Percentiles rank a stretch among this genome's conserved stretches.
These are phyloP conservation scores for Hipposideros armiger DNA, from an alignment of 2,113 vertebrate genomes.

Conservation along the genomic window DNA sequence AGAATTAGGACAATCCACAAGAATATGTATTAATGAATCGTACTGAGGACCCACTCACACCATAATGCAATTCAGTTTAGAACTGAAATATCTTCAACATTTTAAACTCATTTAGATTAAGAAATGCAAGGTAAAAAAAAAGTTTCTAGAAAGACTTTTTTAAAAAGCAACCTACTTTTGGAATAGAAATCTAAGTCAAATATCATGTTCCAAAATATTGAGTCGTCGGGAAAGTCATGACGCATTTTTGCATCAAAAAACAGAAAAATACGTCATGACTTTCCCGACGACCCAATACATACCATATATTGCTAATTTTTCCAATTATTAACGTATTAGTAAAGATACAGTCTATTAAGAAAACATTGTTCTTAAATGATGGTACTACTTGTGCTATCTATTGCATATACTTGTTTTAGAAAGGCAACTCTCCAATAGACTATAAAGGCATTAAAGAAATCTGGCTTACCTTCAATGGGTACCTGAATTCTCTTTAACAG, in stretches of 20 bases:
- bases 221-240: too few relatives aligned
- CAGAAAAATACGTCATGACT: too few relatives aligned
- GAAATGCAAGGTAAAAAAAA: conserved; percentile 25
- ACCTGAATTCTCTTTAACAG: conserved; percentile 96
- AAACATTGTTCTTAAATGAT: not conserved
- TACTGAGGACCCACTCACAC: not conserved
- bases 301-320: not conserved
- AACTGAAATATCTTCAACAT: not conserved
- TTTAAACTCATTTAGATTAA: conserved; percentile 37
- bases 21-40: not conserved
- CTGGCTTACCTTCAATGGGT: conserved; percentile 95
- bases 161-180: not conserved
- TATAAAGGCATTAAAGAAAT: conserved; percentile 54
- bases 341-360: not conserved
- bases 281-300: not conserved
- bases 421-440: not conserved
- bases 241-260: too few relatives aligned
- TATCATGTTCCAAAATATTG: not conserved
- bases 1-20: not conserved
- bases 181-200: not conserved
- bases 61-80: not conserved
- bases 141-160: conserved; percentile 12
- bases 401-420: not conserved
- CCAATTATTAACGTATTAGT: not conserved
- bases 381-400: not conserved